These are phyloP conservation scores for Achatina immaculata DNA, from an alignment of 1,140 invertebrate species.

Conservation along the genomic window DNA sequence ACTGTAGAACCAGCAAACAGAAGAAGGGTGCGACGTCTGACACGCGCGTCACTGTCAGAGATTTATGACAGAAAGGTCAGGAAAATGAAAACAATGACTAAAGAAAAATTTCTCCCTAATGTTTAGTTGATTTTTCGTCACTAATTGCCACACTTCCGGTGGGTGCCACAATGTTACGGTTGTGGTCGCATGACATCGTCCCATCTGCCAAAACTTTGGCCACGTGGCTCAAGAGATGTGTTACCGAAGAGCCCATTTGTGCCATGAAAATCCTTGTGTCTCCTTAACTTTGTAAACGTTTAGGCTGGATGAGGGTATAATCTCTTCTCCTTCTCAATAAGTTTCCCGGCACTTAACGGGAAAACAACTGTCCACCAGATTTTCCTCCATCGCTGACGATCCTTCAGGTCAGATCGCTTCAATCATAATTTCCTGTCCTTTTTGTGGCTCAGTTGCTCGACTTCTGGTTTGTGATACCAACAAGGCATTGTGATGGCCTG, in stretches of 20 bases:
- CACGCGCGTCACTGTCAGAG: background rate
- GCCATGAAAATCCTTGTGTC: too few relatives aligned
- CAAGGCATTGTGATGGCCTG: background rate
- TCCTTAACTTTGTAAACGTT: too few relatives aligned
- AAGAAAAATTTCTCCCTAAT: background rate
- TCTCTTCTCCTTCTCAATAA: background rate
- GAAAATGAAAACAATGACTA: background rate
- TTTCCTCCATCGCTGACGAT: background rate
- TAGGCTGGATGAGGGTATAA: too few relatives aligned
- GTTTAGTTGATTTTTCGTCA: background rate
- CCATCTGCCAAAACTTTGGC: background rate
- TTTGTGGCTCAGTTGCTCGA: background rate
- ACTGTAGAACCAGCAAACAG: too few relatives aligned
- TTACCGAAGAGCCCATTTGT: background rate
- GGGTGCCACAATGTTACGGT: background rate
- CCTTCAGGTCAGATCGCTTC: background rate
- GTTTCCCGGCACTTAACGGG: background rate
- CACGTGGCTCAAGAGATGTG: background rate
- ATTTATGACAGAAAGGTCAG: background rate
- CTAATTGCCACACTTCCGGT: constrained; percentile 10
- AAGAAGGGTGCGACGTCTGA: background rate
- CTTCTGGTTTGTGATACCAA: background rate
- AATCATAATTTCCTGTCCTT: background rate
- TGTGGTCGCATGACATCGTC: constrained; percentile 1
- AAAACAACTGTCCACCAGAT: constrained; percentile 16